A percentile compares a stretch with the other conserved stretches of the same genome.
Evolutionary conservation across 2,797 vertebrate species (phyloP).

Genomic region (Lepus townsendii): DNA sequence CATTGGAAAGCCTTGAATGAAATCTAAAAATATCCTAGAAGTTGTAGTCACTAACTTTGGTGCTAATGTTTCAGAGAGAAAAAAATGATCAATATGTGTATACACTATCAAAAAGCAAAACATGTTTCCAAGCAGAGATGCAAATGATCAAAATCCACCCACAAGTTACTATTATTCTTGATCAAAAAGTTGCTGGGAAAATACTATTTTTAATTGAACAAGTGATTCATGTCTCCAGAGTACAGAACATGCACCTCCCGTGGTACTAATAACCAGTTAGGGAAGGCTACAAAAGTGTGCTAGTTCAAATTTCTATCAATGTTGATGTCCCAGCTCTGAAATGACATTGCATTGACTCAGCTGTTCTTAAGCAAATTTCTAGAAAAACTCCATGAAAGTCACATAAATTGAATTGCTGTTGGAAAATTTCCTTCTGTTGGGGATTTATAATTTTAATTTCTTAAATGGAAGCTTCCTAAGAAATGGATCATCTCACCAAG

Average conservation of each 20-base stretch:
- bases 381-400: slow-evolving; percentile 69
- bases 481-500: neutral
- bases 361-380: slow-evolving; percentile 60
- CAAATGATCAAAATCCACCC: slow-evolving; percentile 30
- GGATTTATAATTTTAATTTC: slow-evolving; percentile 53
- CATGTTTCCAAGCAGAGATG: neutral
- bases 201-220: slow-evolving; percentile 74
- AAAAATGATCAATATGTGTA: neutral
- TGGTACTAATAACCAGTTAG: slow-evolving; percentile 57
- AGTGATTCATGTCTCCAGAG: slow-evolving; percentile 61
- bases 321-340: neutral
- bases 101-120: neutral
- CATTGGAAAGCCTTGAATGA: slow-evolving; percentile 7
- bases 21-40: slow-evolving; percentile 43
- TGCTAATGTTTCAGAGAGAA: slow-evolving; percentile 17
- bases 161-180: neutral
- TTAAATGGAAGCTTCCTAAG: slow-evolving; percentile 9
- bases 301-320: neutral
- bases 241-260: slow-evolving; percentile 62
- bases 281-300: neutral
- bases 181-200: slow-evolving; percentile 60
- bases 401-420: neutral
- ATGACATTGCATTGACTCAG: neutral
- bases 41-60: neutral
- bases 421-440: slow-evolving; percentile 32